Percentiles rank a stretch among this genome's conserved stretches.
phyloP scores from a whole-genome alignment of 2,797 vertebrate genomes.

The Cossypha polioptera region DNA sequence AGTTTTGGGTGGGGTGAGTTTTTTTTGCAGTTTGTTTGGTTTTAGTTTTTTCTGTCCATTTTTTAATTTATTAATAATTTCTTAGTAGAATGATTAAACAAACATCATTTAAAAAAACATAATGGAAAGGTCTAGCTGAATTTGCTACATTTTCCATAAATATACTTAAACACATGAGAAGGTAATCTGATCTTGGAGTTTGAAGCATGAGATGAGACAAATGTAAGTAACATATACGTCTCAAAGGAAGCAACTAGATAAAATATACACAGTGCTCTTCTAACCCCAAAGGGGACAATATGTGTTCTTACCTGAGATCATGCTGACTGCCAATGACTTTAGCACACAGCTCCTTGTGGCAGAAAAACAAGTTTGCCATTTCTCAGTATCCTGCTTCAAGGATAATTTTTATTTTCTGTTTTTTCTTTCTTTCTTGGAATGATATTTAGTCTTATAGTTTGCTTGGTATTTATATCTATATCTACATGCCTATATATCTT shows the following conservation, averaged over 20 bases:
- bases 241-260: neutral
- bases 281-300: neutral
- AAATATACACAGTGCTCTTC: neutral
- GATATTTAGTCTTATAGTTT: neutral
- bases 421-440: neutral
- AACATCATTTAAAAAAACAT: neutral
- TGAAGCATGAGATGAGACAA: neutral
- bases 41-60: fast-evolving
- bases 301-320: neutral
- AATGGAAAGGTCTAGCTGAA: neutral
- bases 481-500: too few relatives aligned
- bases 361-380: neutral
- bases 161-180: neutral
- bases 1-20: neutral
- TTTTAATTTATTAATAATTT: neutral
- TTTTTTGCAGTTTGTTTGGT: neutral
- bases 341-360: neutral
- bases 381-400: neutral
- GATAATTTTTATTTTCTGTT: neutral
- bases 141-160: neutral
- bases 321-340: neutral
- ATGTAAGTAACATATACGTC: neutral
- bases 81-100: neutral
- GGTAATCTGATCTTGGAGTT: neutral
- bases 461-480: neutral